Base-by-base conservation (phyloP, 30 jellyfish, hydroid and myxozoan species). In the Aurelia aurita region DNA sequence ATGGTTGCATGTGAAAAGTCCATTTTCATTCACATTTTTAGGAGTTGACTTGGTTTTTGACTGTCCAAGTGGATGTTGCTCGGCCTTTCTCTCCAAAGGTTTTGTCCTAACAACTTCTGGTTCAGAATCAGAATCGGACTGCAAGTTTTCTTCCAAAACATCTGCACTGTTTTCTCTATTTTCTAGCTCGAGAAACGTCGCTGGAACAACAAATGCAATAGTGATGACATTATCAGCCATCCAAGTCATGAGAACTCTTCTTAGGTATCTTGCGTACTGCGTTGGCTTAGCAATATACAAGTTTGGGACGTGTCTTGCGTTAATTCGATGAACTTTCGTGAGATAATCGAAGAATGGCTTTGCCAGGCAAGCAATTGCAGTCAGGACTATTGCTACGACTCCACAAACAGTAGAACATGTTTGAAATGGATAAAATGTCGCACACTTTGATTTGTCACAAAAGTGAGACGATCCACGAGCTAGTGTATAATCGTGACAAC, bases 341-440 rank as follows among this genome's bases (percentile, higher is more conserved):
- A 55, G 8, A 12, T 55, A 55, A 55, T 55, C 28, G 66, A 55
- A 55, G 66, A 55, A 55, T 16, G 25, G 25, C 66, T 22, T 55
- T 3, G 66, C 66, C 28, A 55, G 66, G 66, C 66, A 55, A 55
- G 66, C 66, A 5, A 55, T 55, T 22, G 27, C 66, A 55, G 66
- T 55, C 25, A 55, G 28, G 28, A 55, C 10, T 13, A 55, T 55
- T 55, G 66, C 66, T 16, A 55, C 66, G 10, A 55, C 66, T 19
- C 66, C 66, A 55, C 66, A 55, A 2, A 55, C 29, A 22, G 25
- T 55, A 16, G 28, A 19, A 12, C 66, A 55, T 16, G 66, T 55
- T 55, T 55, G 66, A 5, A 55, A 3, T 1, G 66, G 66, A 55
- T 16, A 55, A 55, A 16, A 55, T 22, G 66, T 55, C 7, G 66